Conservation (phyloP, 2,888 invertebrate species). For the Octodonta nipae region DNA sequence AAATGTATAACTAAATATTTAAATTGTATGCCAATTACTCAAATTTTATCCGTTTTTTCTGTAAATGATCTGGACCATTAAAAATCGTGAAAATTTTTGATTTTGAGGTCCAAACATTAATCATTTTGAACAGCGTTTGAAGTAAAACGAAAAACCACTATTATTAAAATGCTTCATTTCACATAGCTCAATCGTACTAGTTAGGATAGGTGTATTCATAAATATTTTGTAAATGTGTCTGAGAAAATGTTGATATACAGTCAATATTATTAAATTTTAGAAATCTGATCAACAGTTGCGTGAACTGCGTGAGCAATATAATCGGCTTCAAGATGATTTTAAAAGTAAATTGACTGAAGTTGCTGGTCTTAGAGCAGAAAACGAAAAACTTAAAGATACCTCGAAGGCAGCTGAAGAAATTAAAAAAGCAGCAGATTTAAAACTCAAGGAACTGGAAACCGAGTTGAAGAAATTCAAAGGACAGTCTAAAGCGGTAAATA, state of each 20-base stretch:
- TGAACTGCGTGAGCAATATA: constrained; percentile 47
- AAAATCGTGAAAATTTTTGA: too few relatives aligned
- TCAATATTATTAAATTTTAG: too few relatives aligned
- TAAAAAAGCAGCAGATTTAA: constrained; percentile 46
- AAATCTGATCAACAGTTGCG: constrained; percentile 46
- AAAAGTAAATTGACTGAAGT: constrained; percentile 57
- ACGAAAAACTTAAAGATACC: constrained; percentile 37
- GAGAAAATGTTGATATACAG: too few relatives aligned
- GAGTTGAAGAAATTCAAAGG: constrained; percentile 33
- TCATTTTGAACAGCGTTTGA: too few relatives aligned
- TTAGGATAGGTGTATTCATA: too few relatives aligned
- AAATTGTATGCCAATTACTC: too few relatives aligned
- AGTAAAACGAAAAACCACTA: too few relatives aligned
- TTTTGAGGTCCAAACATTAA: too few relatives aligned
- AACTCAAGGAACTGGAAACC: constrained; percentile 45
- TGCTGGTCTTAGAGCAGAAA: constrained; percentile 39
- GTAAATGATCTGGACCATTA: too few relatives aligned
- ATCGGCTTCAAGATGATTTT: constrained; percentile 51
- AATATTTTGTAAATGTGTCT: too few relatives aligned
- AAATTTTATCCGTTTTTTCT: too few relatives aligned
- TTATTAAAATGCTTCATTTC: background rate
- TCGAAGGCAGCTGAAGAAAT: constrained; percentile 32
- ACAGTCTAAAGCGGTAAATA: constrained; percentile 21
- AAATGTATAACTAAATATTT: too few relatives aligned
- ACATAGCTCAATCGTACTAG: background rate